Evolutionary conservation across 2,113 vertebrate species (phyloP).

Genomic region (Microtus oregoni): DNA sequence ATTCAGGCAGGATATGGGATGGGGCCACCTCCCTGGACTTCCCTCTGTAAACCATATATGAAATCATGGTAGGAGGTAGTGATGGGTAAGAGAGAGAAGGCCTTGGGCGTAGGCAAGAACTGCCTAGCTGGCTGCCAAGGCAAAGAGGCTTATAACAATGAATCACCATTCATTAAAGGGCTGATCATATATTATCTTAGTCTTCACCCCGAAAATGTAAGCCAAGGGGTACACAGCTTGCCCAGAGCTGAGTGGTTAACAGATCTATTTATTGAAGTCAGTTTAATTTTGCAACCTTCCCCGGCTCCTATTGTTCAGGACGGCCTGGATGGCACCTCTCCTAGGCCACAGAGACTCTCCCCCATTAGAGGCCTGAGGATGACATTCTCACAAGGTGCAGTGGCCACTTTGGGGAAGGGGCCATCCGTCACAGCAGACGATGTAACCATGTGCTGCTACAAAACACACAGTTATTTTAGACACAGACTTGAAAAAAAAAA

Average conservation of each 20-base stretch:
- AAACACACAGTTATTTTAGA: constrained; percentile 24
- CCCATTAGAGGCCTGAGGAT: background rate
- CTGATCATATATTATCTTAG: background rate
- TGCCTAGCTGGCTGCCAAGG: background rate
- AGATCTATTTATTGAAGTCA: background rate
- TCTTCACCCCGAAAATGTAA: background rate
- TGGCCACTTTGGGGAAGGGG: background rate
- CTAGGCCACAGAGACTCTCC: background rate
- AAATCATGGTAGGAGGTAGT: background rate
- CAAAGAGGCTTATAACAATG: background rate
- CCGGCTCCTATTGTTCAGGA: background rate
- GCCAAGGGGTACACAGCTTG: background rate
- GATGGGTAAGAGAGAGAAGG: background rate
- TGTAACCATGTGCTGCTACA: background rate
- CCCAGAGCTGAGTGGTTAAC: background rate
- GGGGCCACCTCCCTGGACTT: background rate
- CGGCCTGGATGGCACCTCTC: background rate
- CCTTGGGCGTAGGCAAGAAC: background rate
- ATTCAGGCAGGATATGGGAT: background rate
- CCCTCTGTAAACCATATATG: background rate
- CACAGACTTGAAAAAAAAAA: background rate
- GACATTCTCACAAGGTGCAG: background rate
- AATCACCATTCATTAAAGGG: background rate
- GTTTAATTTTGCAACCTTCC: background rate
- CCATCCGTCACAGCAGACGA: background rate